Evolutionary conservation across 2,113 vertebrate species (phyloP).

Genomic region (Sialia sialis): DNA sequence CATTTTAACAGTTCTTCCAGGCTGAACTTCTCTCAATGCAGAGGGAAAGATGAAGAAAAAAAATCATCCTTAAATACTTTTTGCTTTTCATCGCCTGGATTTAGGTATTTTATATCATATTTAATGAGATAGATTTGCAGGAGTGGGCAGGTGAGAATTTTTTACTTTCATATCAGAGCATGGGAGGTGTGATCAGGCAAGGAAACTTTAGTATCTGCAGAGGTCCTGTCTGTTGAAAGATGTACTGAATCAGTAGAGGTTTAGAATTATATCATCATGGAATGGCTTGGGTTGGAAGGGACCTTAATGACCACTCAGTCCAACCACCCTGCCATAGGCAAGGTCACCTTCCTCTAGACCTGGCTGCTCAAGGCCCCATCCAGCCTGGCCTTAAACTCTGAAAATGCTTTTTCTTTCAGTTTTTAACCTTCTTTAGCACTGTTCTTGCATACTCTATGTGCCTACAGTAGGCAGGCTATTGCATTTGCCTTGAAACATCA

Average conservation of each 20-base stretch:
- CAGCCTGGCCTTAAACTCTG: background rate
- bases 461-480: background rate
- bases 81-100: background rate
- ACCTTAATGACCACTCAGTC: background rate
- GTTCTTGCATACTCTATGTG: background rate
- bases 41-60: background rate
- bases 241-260: background rate
- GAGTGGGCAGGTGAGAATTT: constrained; percentile 45
- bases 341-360: background rate
- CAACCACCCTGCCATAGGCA: background rate
- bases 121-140: background rate
- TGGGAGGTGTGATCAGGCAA: constrained; percentile 38
- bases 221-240: background rate
- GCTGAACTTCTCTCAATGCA: background rate
- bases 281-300: background rate
- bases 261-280: background rate
- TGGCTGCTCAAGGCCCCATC: background rate
- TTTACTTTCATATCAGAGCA: background rate
- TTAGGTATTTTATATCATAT: background rate
- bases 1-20: background rate
- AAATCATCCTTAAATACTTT: background rate
- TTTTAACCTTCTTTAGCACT: background rate
- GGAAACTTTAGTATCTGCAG: background rate
- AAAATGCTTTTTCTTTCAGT: background rate
- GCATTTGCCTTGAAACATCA: background rate